Base-by-base conservation (phyloP, 2,888 invertebrate species). In the Lepidocyrtoides sp. region DNA sequence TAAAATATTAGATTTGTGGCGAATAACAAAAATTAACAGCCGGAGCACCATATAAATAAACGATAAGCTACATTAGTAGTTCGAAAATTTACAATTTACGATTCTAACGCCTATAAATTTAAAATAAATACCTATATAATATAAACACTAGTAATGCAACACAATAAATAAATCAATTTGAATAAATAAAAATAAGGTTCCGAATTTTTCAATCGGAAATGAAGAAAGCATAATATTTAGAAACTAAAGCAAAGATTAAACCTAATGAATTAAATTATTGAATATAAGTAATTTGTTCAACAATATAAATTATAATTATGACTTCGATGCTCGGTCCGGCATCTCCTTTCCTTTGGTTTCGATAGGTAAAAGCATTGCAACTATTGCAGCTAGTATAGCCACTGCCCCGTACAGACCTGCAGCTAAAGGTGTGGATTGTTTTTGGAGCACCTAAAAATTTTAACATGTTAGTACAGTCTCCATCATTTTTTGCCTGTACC, bases 301-400 rank as follows among this genome's bases (percentile, higher is more conserved):
- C 44, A 72, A 14, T 7, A 26, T 72, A 8, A 29, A 26, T 60
- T 60, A 29, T 60, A 12, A 26, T 60, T 91, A 89, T 91, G 91
- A 92, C 89, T 91, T 89, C 5, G 92, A 57, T 51, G 84, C 91
- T 48, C 92, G 66, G 0, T 95, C 95, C 94, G 94, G 95, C 94
- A 96, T 94, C 93, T 97, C 97, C 92, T 97, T 96, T 54, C 97
- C 98, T 95, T 97, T 97, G 0, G 98, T 98, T 95, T 98, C 98
- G 82, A 98, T 97, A 3, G 98, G 98, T 63, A 98, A 95, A 0
- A 97, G 96, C n/a, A 98, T 95, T 90, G 98, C 97, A 2, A 97
- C 97, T 0, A 97, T 95, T 0, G 97, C 97, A 8, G 98, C 98
- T 72, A 97, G 94, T 0, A 98, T 93, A 0, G 98, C 98, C 0